Evolutionary conservation across 2,888 invertebrate genomes (phyloP), one percentile per base, ranked within the genome.

Genomic region (Odontocolon sp.): DNA sequence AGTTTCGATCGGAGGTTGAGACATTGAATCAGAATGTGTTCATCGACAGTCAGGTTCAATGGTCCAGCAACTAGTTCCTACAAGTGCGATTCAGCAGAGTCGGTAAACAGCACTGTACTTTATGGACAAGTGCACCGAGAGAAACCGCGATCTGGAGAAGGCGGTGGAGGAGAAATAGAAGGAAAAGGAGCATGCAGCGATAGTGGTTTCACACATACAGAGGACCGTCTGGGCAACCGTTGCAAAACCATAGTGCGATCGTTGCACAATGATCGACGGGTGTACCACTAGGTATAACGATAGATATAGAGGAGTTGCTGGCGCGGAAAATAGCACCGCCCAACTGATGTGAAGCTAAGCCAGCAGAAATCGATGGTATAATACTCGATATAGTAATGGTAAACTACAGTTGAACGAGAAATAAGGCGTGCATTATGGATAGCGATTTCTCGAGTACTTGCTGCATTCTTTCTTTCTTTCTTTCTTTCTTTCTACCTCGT

Each of bases 241-340:
- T 77, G 77, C 72, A 69, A 77, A 77, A 77, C 42, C 68, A 33
- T 28, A 18, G 57, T 52, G 56, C 52, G 68, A 69, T 72, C 61
- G 57, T 72, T 77, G 72, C 77, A 72, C 77, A 72, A 77, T 77
- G 67, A 77, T 68, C 72, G 72, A 59, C 67, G 33, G 28, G 59
- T 31, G 11, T 9, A 50, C 14, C 31, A 11, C 5, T 54, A 11
- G 36, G 50, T 69, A 36, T 18, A 64, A 38, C 68, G 72, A 67
- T 61, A 36, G n/a, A n/a, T n/a, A n/a, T n/a, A n/a, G 54, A 61
- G 50, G 33, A 72, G 26, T 45, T 68, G 50, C 6, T 77, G 63
- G 26, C 52, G 77, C 72, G 77, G 72, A 77, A 77, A 72, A 77
- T 72, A 61, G 66, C 40, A 28, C 36, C 18, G 64, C 59, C 14